Base-by-base conservation (phyloP, 2,113 vertebrate genomes). In the Atherinomorus stipes region DNA sequence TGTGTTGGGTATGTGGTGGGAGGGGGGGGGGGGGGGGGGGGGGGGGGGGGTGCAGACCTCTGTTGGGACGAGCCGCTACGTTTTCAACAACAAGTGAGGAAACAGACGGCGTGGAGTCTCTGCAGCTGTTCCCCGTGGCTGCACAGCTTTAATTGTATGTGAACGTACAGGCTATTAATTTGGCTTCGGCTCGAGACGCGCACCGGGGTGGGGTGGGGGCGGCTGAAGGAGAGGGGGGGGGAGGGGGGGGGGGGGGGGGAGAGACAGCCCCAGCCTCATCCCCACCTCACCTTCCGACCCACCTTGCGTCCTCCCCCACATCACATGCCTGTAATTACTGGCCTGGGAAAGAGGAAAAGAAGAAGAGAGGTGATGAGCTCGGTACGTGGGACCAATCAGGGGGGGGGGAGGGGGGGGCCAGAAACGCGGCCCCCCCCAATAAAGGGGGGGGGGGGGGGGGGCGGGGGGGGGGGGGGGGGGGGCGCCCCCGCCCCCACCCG, bases 101-200 rank as follows among this genome's bases (percentile, higher is more conserved):
- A 88, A 89, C 87, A 93, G 91, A 94, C 93, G 91, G 81, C 10
- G 26, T 82, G 92, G 90, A 94, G 93, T 93, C 92, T 72, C 71
- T 85, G 83, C 91, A 94, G 93, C 91, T 95, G 93, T 91, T 94
- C 85, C 78, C 71, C 71, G 40, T 58, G 78, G 90, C 89, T 88
- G 77, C 88, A 88, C 85, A 92, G 89, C 87, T 94, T 91, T 95
- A 95, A 94, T 95, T 95, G 92, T 87, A 91, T 74, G 75, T 88
- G 89, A 93, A 94, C 71, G 81, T 69, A 83, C 88, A 93, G 87
- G 88, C 90, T 93, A 94, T 92, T 93, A 85, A 92, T 95, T 93
- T 93, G 84, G 86, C 89, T 78, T 58, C 69, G 82, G 87, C 71
- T 86, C 86, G 64, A 84, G 9, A 80, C 78, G 21, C 62, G 69